phyloP scores from a whole-genome alignment of 2,888 invertebrate species.

The Neoaliturus tenellus region DNA sequence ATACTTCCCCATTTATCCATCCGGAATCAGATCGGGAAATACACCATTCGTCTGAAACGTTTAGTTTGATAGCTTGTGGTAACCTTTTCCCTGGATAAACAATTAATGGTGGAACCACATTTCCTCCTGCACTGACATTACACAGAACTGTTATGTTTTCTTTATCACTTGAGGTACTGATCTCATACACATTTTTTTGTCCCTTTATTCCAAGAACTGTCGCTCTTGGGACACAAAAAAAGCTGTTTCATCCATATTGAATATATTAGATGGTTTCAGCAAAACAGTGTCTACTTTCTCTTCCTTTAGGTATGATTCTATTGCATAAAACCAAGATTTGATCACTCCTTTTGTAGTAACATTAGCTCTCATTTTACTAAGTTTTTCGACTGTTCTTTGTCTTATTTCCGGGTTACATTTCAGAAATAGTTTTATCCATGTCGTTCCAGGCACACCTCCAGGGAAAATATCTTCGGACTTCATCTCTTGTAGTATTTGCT shows the following conservation, averaged over 20 bases:
- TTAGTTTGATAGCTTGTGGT: constrained; percentile 57
- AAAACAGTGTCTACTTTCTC: constrained; percentile 59
- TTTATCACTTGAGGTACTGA: constrained; percentile 67
- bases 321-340: constrained; percentile 67
- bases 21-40: constrained; percentile 61
- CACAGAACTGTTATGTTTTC: constrained; percentile 67
- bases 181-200: constrained; percentile 67
- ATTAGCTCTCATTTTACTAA: constrained; percentile 64
- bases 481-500: not conserved
- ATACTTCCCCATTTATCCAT: constrained; percentile 62
- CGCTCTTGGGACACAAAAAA: constrained; percentile 69
- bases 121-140: constrained; percentile 67
- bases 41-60: constrained; percentile 61
- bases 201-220: constrained; percentile 69
- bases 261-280: constrained; percentile 66
- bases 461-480: constrained; percentile 7
- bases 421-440: not conserved
- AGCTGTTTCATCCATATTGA: constrained; percentile 70
- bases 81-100: constrained; percentile 61
- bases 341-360: constrained; percentile 68
- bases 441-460: not conserved
- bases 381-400: constrained; percentile 67
- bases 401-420: not conserved
- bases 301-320: constrained; percentile 66
- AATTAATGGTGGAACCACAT: constrained; percentile 61